Evolutionary conservation across 2,113 vertebrate genomes (phyloP), one percentile per base, ranked within the genome.

Genomic region (Heterocephalus glaber): DNA sequence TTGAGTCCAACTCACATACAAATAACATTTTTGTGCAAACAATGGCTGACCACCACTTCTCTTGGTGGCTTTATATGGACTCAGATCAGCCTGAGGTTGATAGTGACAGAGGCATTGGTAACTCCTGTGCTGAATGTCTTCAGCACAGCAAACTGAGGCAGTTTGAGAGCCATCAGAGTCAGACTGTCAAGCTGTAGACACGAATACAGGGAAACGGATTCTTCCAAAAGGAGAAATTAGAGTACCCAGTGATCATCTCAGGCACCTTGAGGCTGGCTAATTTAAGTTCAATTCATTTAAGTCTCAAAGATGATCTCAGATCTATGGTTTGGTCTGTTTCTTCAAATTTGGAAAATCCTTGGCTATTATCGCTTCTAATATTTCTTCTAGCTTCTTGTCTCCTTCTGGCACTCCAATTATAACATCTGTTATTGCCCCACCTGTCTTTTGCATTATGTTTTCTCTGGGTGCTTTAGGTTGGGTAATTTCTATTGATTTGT

Each of bases 401-500:
- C 56, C 41, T 92, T 54, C 17, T 26, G 24, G 68, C 14, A 68
- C 17, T 91, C 56, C 2, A 83, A 2, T 94, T 79, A 58, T 14
- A 76, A 47, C 24, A 87, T 90, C 88, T 60, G 6, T 76, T 94
- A 65, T 85, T 90, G 76, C 66, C 33, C 33, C 22, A 72, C 35
- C 16, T 77, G 26, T 44, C 16, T 84, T 89, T 86, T 92, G 52
- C 19, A 68, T 54, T 86, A 7, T 47, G 94, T 94, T 96, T 89
- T 54, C 76, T 76, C 56, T 76, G 6, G 83, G 76, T 90, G 47
- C 16, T 89, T 97, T 47, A 76, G 7, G 47, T 89, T 93, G 84
- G 41, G 49, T 90, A 77, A 88, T 90, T 86, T 90, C 65, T 76
- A 49, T 79, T 77, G 41, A 92, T 77, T 96, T 91, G 16, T 77